phyloP scores from a whole-genome alignment of 1,140 invertebrate genomes.

The Ectropis grisescens region DNA sequence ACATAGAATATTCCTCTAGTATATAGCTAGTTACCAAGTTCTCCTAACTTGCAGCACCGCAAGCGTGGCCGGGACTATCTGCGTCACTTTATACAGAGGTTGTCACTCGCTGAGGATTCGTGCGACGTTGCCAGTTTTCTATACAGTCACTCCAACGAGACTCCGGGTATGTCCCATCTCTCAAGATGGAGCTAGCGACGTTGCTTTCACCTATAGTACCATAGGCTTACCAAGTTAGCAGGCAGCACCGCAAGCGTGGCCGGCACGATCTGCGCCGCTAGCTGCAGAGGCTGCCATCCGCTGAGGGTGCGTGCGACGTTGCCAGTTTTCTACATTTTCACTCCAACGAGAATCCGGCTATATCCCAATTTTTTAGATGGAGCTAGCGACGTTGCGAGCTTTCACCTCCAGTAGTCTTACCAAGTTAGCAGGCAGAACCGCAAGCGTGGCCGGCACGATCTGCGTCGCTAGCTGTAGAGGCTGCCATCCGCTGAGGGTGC shows the following conservation, averaged over 20 bases:
- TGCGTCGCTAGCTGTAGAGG: slow-evolving; percentile 85
- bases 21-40: slow-evolving; percentile 42
- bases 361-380: too few relatives aligned
- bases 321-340: too few relatives aligned
- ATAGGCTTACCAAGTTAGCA: slow-evolving; percentile 39
- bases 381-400: too few relatives aligned
- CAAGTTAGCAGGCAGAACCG: slow-evolving; percentile 64
- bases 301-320: slow-evolving; percentile 72
- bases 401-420: too few relatives aligned
- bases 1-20: too few relatives aligned
- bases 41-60: slow-evolving; percentile 72
- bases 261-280: slow-evolving; percentile 89
- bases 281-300: slow-evolving; percentile 82
- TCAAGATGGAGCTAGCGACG: too few relatives aligned
- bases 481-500: slow-evolving; percentile 81
- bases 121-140: too few relatives aligned
- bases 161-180: too few relatives aligned
- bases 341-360: too few relatives aligned
- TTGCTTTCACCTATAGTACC: too few relatives aligned
- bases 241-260: slow-evolving; percentile 79
- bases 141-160: too few relatives aligned
- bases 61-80: slow-evolving; percentile 86
- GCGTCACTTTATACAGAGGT: slow-evolving; percentile 83
- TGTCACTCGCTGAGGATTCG: slow-evolving; percentile 81
- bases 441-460: slow-evolving; percentile 85